Evolutionary conservation across 2,888 invertebrate genomes (phyloP), one percentile per base, ranked within the genome.

Genomic region (Drosophila barbarae): DNA sequence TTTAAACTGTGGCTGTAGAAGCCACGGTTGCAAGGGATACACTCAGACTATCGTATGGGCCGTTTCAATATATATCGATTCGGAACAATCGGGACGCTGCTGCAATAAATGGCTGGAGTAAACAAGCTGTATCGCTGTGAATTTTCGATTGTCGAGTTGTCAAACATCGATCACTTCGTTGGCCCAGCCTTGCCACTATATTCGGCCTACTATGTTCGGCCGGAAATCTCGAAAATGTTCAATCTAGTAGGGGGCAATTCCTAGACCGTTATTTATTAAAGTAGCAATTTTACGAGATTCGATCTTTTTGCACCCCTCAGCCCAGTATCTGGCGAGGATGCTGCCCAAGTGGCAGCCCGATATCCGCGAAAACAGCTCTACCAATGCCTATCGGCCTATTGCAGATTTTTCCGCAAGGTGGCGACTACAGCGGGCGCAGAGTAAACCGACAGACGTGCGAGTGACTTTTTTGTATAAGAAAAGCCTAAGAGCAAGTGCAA

Each of bases 371-470:
- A 28, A 7, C 15, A 6, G 28, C 28, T 28, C 15, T 18, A 7
- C 50, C 50, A 9, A 30, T 30, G 26, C 12, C 28, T 54, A 65
- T 55, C 65, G 65, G 35, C 54, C 55, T 44, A 57, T 58, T 52
- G 65, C 42, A 73, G 39, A 63, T 71, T 81, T 81, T 73, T 84
- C 84, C 82, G 82, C 73, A 81, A 78, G 78, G 84, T 78, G 82
- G 78, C 83, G 74, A 83, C 58, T 72, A 79, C 83, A 66, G 77
- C 83, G 83, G 77, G 77, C 82, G 78, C 78, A 73, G 71, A 80
- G 63, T 61, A 65, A 72, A 79, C 57, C 65, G 66, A 67, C 59
- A 72, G 82, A 77, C 71, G 74, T 74, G 74, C 77, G 74, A 77
- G 75, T 56, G 68, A 76, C 55, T 75, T 69, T 69, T 83, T 81